Percentiles rank a stretch among this genome's conserved stretches.
These are phyloP conservation scores for Phoxinus phoxinus DNA, from an alignment of 2,113 vertebrate genomes.

Conservation along the genomic window DNA sequence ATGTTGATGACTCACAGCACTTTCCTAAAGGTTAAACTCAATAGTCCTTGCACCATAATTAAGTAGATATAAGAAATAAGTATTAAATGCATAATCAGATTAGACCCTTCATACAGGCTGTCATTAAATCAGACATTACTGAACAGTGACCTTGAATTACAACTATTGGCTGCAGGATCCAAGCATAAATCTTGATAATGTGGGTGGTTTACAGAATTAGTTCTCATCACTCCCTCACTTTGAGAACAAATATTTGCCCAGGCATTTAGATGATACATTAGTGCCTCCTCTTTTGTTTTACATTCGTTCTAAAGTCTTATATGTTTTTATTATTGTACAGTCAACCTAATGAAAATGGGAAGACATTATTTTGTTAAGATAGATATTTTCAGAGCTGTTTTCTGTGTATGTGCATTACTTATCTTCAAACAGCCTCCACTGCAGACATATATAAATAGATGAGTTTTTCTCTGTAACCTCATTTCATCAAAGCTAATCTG, in stretches of 20 bases:
- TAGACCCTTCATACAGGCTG: neutral
- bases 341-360: neutral
- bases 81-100: constrained; percentile 12
- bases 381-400: neutral
- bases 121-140: neutral
- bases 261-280: neutral
- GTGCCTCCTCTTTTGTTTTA: neutral
- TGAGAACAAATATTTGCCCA: constrained; percentile 1
- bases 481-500: constrained; percentile 10
- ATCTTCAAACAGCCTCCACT: neutral
- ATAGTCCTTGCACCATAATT: neutral
- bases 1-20: neutral
- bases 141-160: constrained; percentile 16
- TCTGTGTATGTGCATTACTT: neutral
- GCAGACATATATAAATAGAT: neutral
- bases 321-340: neutral
- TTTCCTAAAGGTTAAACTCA: constrained; percentile 2
- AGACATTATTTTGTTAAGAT: neutral
- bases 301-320: neutral
- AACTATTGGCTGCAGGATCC: constrained; percentile 8
- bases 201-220: constrained; percentile 20
- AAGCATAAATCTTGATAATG: constrained; percentile 13
- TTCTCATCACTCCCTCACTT: neutral
- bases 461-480: neutral
- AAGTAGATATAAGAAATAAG: neutral